Percentiles rank a stretch among this genome's conserved stretches.
These are phyloP conservation scores for Sarcophaga rosellei DNA, from an alignment of 2,888 invertebrate genomes.

Conservation along the genomic window DNA sequence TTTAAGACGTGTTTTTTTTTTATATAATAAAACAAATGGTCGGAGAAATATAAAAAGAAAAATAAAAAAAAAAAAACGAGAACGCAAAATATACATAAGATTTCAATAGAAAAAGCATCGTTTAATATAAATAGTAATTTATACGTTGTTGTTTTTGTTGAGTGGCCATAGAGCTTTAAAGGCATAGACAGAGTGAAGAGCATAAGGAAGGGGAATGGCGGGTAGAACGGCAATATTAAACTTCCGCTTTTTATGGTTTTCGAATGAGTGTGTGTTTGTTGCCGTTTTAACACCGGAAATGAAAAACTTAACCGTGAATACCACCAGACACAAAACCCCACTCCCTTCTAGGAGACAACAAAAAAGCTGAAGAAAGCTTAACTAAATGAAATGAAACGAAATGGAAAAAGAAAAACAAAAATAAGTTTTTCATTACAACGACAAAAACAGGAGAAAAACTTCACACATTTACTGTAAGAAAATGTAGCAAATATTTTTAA, in stretches of 20 bases:
- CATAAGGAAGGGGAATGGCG: neutral
- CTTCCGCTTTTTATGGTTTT: constrained; percentile 59
- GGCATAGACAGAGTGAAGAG: neutral
- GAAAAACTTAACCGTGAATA: constrained; percentile 68
- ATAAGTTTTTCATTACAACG: constrained; percentile 20
- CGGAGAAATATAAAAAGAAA: neutral
- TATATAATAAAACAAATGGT: constrained; percentile 5
- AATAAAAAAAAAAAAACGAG: neutral
- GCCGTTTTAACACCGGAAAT: constrained; percentile 65
- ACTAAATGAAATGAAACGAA: constrained; percentile 23
- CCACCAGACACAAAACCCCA: constrained; percentile 53
- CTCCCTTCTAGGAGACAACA: constrained; percentile 18
- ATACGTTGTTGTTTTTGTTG: constrained; percentile 36
- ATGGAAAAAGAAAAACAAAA: constrained; percentile 28
- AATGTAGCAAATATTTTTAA: constrained; percentile 54
- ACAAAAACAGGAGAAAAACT: constrained; percentile 34
- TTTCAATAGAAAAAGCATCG: neutral
- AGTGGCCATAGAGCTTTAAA: neutral
- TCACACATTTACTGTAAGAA: constrained; percentile 59
- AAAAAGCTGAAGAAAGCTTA: neutral
- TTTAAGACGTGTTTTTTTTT: constrained; percentile 39
- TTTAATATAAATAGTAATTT: constrained; percentile 43
- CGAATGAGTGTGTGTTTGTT: constrained; percentile 26
- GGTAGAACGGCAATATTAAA: constrained; percentile 51
- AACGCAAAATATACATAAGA: neutral